phyloP scores from a whole-genome alignment of 2,888 invertebrate species.

The Eubasilissa splendida region DNA sequence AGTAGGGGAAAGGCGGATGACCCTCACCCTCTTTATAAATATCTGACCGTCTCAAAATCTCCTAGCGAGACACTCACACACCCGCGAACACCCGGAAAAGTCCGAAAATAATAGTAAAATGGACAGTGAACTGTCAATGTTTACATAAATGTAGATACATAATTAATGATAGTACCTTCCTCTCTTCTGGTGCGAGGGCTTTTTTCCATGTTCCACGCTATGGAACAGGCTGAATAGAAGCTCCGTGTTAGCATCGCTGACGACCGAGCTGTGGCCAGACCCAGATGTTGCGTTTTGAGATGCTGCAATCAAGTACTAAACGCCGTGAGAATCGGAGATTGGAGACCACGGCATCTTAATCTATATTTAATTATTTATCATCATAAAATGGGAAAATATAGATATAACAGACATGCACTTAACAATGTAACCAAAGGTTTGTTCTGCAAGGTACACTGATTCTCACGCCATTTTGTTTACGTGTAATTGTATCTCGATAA shows the following conservation, averaged over 20 bases:
- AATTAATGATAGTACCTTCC: constrained; percentile 44
- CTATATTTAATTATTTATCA: neutral
- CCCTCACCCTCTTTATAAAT: too few species aligned
- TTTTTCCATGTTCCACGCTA: constrained; percentile 62
- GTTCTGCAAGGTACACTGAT: constrained; percentile 4
- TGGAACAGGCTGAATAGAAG: constrained; percentile 69
- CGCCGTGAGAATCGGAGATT: constrained; percentile 20
- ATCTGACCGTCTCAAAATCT: too few species aligned
- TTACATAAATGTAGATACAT: neutral
- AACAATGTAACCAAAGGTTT: neutral
- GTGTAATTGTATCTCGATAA: constrained; percentile 12
- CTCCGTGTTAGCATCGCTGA: constrained; percentile 66
- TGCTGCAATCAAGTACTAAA: constrained; percentile 3
- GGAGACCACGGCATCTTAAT: neutral
- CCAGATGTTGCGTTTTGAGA: constrained; percentile 4
- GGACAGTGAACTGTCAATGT: too few species aligned
- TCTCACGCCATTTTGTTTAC: constrained; percentile 16
- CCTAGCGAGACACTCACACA: too few species aligned
- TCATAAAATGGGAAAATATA: neutral
- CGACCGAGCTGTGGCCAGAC: constrained; percentile 36
- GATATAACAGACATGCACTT: neutral
- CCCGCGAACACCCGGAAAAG: too few species aligned
- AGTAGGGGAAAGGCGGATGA: too few species aligned
- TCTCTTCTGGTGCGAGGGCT: constrained; percentile 40
- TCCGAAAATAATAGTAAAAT: too few species aligned